phyloP scores from a whole-genome alignment of 2,888 invertebrate genomes.

The Drosophila helvetica region DNA sequence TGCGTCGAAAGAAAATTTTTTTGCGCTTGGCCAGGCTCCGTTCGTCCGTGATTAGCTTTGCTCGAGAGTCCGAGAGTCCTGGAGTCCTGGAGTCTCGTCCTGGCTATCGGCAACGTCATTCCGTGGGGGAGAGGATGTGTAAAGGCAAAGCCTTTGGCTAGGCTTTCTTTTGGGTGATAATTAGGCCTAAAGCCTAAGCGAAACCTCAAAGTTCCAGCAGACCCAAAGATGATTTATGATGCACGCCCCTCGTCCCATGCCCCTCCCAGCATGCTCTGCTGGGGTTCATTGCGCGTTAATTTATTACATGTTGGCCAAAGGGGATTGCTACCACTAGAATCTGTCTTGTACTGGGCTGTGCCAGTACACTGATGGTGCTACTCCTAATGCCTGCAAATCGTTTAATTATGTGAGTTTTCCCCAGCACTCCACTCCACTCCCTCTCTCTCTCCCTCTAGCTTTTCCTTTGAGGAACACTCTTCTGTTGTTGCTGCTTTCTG shows the following conservation, averaged over 20 bases:
- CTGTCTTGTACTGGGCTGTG: neutral
- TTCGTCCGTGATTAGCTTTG: slow-evolving; percentile 45
- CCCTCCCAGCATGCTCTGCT: slow-evolving; percentile 2
- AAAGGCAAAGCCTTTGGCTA: slow-evolving; percentile 17
- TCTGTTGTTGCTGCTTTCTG: too few species aligned
- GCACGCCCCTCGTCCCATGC: slow-evolving; percentile 22
- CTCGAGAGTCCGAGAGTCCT: slow-evolving; percentile 4
- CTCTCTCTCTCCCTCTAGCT: neutral
- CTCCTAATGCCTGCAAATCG: slow-evolving; percentile 42
- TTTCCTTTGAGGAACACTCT: slow-evolving; percentile 1
- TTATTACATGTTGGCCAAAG: slow-evolving; percentile 48
- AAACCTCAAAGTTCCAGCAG: slow-evolving; percentile 35
- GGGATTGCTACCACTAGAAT: slow-evolving; percentile 2
- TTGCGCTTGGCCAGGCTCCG: slow-evolving; percentile 35
- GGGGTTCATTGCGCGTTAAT: slow-evolving; percentile 60
- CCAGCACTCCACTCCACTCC: neutral
- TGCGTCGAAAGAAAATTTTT: slow-evolving; percentile 38
- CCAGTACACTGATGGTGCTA: too few species aligned
- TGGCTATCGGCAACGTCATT: slow-evolving; percentile 4
- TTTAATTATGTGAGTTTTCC: slow-evolving; percentile 48
- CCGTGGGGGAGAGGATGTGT: too few species aligned
- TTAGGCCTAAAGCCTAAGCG: slow-evolving; percentile 52
- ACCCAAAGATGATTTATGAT: slow-evolving; percentile 70
- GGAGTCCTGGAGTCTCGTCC: slow-evolving; percentile 29
- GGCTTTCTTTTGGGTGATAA: slow-evolving; percentile 51